A percentile compares a stretch with the other conserved stretches of the same genome.
phyloP scores from a whole-genome alignment of 2,797 vertebrate genomes.

The Erpetoichthys calabaricus region DNA sequence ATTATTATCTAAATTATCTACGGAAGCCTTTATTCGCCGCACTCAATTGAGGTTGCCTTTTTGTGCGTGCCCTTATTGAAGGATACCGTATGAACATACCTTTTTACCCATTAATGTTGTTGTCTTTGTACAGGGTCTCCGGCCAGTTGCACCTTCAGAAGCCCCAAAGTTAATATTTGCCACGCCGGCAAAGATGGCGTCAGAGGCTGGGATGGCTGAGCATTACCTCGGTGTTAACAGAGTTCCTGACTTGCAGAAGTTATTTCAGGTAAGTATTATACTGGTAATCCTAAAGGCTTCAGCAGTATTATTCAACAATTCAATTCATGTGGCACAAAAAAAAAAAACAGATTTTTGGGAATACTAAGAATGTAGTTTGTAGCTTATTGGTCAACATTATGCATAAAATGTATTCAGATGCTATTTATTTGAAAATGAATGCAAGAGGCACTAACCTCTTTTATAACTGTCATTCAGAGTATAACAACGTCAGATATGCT shows the following conservation, averaged over 20 bases:
- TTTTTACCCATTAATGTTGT: too few species aligned
- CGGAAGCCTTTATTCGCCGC: too few species aligned
- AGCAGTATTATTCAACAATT: constrained; percentile 17
- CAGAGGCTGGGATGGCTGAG: constrained; percentile 36
- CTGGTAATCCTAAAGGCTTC: constrained; percentile 10
- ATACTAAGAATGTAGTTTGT: not conserved
- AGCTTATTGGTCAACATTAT: not conserved
- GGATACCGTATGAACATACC: too few species aligned
- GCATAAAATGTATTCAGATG: not conserved
- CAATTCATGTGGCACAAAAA: constrained; percentile 20
- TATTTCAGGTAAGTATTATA: constrained; percentile 71
- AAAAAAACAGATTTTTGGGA: not conserved
- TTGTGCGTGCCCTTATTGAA: too few species aligned
- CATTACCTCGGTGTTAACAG: constrained; percentile 60
- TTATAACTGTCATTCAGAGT: too few species aligned
- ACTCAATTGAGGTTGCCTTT: too few species aligned
- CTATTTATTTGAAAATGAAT: too few species aligned
- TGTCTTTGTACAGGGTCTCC: constrained; percentile 63
- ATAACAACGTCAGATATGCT: too few species aligned
- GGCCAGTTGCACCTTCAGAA: constrained; percentile 50
- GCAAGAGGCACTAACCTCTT: too few species aligned
- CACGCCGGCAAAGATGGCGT: constrained; percentile 64
- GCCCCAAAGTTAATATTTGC: constrained; percentile 61
- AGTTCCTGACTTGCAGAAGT: constrained; percentile 73
- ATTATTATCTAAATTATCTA: too few species aligned